Evolutionary conservation across 1,140 invertebrate species (phyloP).

Genomic region (Leptopilina boulardi): DNA sequence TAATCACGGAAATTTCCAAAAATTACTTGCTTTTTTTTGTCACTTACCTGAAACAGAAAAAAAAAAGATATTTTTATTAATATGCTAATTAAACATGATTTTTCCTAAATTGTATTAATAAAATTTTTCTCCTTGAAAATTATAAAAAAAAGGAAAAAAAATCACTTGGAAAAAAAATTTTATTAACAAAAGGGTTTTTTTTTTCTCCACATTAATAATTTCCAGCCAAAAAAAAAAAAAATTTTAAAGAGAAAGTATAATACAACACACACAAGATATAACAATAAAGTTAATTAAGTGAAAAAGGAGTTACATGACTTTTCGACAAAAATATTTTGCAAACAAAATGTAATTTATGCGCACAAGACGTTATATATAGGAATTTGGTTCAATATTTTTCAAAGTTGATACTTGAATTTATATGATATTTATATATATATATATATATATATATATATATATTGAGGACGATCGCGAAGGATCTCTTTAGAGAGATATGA

Average conservation of each 20-base stretch:
- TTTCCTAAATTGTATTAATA: no score
- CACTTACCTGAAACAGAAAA: no score
- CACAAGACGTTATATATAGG: neutral
- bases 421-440: neutral
- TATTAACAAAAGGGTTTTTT: no score
- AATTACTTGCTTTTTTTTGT: no score
- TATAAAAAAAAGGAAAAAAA: no score
- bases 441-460: neutral
- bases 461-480: slow-evolving; percentile 5
- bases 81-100: no score
- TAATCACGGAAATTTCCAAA: no score
- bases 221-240: no score
- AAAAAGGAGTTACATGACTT: neutral
- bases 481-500: slow-evolving; percentile 15
- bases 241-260: neutral
- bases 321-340: neutral
- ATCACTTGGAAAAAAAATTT: no score
- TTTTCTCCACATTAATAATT: no score
- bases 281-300: slow-evolving; percentile 40
- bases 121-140: no score
- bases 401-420: neutral
- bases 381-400: neutral
- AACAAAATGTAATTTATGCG: slow-evolving; percentile 10
- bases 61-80: no score
- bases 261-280: slow-evolving; percentile 35